Evolutionary conservation across 2,888 invertebrate genomes (phyloP).

Genomic region (Rhimphoctona megacephalus): DNA sequence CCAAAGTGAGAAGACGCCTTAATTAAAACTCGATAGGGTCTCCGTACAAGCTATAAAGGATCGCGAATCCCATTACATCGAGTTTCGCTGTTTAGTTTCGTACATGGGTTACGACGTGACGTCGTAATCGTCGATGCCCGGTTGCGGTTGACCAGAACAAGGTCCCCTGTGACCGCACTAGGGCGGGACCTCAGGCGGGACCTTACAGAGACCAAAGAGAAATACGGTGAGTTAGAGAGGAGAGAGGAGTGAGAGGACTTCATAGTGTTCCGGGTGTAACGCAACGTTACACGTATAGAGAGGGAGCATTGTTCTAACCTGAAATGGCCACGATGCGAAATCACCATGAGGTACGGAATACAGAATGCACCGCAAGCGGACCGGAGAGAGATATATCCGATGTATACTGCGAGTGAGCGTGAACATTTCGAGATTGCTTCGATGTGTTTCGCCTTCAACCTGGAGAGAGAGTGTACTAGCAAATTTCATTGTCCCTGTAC

Average conservation of each 20-base stretch:
- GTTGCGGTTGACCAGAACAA: constrained; percentile 48
- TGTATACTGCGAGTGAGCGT: constrained; percentile 5
- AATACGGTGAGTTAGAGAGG: constrained; percentile 14
- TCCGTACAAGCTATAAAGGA: constrained; percentile 7
- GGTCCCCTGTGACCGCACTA: constrained; percentile 45
- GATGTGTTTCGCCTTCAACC: constrained; percentile 47
- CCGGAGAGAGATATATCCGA: constrained; percentile 30
- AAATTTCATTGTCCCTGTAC: constrained; percentile 10
- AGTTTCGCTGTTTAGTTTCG: constrained; percentile 29
- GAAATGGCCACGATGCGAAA: constrained; percentile 55
- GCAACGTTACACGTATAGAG: constrained; percentile 49
- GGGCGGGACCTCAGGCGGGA: constrained; percentile 9
- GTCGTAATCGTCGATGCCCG: constrained; percentile 44
- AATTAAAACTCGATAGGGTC: constrained; percentile 17
- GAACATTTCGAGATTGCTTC: constrained; percentile 57
- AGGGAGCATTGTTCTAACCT: constrained; percentile 46
- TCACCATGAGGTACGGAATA: constrained; percentile 50
- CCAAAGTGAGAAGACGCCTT: too few species aligned
- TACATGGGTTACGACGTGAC: constrained; percentile 10
- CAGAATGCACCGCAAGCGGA: constrained; percentile 44
- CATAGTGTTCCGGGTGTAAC: constrained; percentile 41
- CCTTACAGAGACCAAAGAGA: constrained; percentile 7
- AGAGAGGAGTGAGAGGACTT: constrained; percentile 14
- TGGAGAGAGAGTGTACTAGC: constrained; percentile 1
- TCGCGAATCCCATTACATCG: constrained; percentile 25